Conservation (phyloP, 2,113 vertebrate species). For the Azemiops feae region DNA sequence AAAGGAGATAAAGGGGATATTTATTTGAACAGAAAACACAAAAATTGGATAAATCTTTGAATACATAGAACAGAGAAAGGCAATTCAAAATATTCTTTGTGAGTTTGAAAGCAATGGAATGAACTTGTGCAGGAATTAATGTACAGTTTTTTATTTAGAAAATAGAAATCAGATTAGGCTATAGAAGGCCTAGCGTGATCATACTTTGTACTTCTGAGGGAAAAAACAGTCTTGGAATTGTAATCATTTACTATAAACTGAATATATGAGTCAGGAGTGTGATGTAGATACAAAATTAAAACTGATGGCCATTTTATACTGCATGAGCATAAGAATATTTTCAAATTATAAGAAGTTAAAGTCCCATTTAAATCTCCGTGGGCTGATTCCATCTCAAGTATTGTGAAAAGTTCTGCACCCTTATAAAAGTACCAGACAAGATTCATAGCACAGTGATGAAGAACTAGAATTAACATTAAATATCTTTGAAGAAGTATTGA, state of each 20-base stretch:
- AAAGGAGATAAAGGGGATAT: background rate
- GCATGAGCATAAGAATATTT: background rate
- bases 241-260: background rate
- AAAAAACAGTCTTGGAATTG: background rate
- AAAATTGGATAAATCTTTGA: background rate
- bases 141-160: background rate
- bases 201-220: background rate
- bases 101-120: background rate
- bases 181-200: background rate
- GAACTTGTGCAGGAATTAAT: background rate
- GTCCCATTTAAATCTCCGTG: background rate
- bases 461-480: background rate
- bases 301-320: background rate
- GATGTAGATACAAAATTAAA: background rate
- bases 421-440: background rate
- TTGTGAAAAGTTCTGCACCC: background rate
- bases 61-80: background rate
- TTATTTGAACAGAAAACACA: background rate
- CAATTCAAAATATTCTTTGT: background rate
- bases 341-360: background rate
- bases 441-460: background rate
- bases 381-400: background rate
- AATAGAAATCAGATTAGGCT: background rate
- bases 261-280: background rate
- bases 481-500: background rate